Conservation (phyloP, 2,113 vertebrate species). For the Gnathonemus longibarbis region DNA sequence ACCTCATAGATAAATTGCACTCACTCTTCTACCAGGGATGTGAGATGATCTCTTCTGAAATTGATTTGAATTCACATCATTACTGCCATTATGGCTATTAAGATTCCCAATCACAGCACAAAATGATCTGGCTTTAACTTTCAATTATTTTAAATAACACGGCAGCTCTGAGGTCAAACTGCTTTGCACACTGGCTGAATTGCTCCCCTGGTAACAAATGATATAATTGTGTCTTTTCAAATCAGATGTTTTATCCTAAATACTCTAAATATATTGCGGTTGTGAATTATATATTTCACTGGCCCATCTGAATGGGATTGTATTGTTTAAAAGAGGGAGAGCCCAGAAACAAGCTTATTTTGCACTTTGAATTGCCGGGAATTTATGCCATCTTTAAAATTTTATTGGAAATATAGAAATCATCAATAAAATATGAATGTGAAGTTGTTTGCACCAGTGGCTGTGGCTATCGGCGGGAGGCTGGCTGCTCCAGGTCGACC, state of each 20-base stretch:
- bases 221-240: constrained; percentile 15
- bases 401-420: not conserved
- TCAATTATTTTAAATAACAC: constrained; percentile 15
- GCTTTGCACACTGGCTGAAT: constrained; percentile 14
- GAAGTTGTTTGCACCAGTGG: not conserved
- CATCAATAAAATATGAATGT: not conserved
- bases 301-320: not conserved
- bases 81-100: constrained; percentile 13
- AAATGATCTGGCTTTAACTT: constrained; percentile 19
- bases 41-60: constrained; percentile 5
- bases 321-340: not conserved
- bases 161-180: constrained; percentile 5
- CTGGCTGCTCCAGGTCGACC: constrained; percentile 44
- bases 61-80: constrained; percentile 13
- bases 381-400: not conserved
- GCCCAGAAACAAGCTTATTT: not conserved
- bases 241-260: constrained; percentile 11
- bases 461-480: not conserved
- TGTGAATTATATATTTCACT: not conserved
- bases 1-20: constrained; percentile 4
- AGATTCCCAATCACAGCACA: constrained; percentile 13
- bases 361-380: not conserved
- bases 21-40: constrained; percentile 13
- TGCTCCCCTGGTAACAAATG: constrained; percentile 5
- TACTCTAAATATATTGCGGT: constrained; percentile 8